A percentile compares a stretch with the other conserved stretches of the same genome.
Evolutionary conservation across 2,113 vertebrate genomes (phyloP).

Genomic region (Lampris megalopsis): DNA sequence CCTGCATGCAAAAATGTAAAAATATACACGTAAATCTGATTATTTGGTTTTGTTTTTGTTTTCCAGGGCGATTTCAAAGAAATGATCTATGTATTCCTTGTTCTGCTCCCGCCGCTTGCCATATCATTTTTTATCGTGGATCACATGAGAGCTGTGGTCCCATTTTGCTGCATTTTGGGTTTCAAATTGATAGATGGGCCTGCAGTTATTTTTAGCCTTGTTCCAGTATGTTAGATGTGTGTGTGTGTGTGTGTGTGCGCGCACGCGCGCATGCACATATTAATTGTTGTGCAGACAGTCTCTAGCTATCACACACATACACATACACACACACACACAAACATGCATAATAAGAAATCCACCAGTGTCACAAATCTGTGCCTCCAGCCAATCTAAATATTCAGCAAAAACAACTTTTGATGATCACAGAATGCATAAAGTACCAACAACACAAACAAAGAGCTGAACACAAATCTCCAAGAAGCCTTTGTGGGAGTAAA

Average conservation of each 20-base stretch:
- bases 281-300: not conserved
- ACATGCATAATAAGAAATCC: conserved; percentile 19
- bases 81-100: not conserved
- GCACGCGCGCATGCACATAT: conserved; percentile 16
- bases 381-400: conserved; percentile 18
- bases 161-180: not conserved
- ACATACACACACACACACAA: not conserved
- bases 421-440: conserved; percentile 37
- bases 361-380: conserved; percentile 18
- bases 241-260: no score
- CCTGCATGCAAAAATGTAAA: not conserved
- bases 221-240: not conserved
- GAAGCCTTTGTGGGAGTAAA: conserved; percentile 38
- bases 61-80: no score
- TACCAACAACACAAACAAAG: conserved; percentile 1
- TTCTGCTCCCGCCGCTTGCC: not conserved
- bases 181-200: not conserved
- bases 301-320: conserved; percentile 15
- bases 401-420: conserved; percentile 17
- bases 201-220: not conserved
- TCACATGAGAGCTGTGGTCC: not conserved
- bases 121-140: not conserved
- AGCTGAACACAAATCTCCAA: conserved; percentile 39
- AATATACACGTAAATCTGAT: not conserved
- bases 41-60: no score